These are phyloP conservation scores for Leuctra nigra DNA, from an alignment of 2,888 invertebrate species.

Conservation along the genomic window DNA sequence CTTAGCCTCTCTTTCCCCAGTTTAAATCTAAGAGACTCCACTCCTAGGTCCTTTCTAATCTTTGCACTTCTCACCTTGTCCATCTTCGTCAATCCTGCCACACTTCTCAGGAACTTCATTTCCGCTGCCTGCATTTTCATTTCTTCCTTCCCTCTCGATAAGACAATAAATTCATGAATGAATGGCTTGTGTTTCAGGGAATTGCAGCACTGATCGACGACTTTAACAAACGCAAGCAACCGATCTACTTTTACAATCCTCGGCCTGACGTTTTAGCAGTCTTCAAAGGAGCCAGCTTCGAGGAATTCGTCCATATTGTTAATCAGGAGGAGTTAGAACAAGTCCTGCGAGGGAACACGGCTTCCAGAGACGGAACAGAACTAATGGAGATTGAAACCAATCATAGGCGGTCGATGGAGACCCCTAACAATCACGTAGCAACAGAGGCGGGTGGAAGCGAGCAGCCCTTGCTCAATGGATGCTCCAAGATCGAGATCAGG, in stretches of 20 bases:
- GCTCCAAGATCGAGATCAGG: neutral
- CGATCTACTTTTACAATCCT: slow-evolving; percentile 62
- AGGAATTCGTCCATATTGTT: slow-evolving; percentile 53
- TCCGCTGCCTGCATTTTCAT: no score
- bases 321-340: slow-evolving; percentile 53
- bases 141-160: no score
- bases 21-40: no score
- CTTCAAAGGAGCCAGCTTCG: slow-evolving; percentile 57
- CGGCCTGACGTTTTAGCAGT: slow-evolving; percentile 59
- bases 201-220: slow-evolving; percentile 69
- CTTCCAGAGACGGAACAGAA: neutral
- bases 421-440: no score
- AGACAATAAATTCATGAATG: no score
- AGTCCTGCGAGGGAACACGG: slow-evolving; percentile 44
- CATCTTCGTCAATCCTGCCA: no score
- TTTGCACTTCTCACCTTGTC: no score
- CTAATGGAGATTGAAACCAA: neutral
- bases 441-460: neutral
- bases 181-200: slow-evolving; percentile 53
- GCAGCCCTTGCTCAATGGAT: neutral
- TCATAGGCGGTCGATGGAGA: neutral
- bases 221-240: slow-evolving; percentile 61
- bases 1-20: no score
- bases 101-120: no score
- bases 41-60: no score